These are phyloP conservation scores for Lepeophtheirus nordmannii DNA, from an alignment of 2,888 invertebrate species.

Conservation along the genomic window DNA sequence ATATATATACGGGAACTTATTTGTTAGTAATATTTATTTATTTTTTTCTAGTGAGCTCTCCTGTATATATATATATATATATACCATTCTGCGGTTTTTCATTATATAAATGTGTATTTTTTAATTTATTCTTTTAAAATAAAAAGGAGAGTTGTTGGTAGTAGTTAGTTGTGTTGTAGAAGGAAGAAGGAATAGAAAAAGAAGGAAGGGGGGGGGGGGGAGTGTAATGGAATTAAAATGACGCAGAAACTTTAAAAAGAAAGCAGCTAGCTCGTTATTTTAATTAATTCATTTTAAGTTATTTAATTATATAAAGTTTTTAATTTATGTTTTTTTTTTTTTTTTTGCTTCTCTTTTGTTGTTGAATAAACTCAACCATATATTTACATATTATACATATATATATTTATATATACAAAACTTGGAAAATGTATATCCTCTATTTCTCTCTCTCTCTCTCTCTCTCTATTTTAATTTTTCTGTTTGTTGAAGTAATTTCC, in stretches of 20 bases:
- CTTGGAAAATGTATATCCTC: neutral
- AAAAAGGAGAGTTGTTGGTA: neutral
- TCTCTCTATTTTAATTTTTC: neutral
- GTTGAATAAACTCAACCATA: too few species aligned
- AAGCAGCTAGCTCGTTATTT: slow-evolving; percentile 4
- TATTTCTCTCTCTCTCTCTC: neutral
- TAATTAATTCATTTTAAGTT: slow-evolving; percentile 7
- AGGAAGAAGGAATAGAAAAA: neutral
- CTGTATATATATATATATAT: neutral
- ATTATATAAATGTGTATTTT: neutral
- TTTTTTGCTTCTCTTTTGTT: neutral
- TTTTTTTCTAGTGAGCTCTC: neutral
- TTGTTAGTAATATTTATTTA: neutral
- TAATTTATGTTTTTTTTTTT: neutral
- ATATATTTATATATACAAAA: too few species aligned
- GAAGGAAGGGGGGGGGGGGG: neutral
- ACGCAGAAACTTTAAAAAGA: neutral
- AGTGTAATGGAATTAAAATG: too few species aligned
- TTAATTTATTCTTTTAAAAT: slow-evolving; percentile 7
- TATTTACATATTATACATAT: too few species aligned
- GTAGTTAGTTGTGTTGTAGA: neutral
- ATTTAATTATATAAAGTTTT: slow-evolving; percentile 7
- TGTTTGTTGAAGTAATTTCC: too few species aligned
- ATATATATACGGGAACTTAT: too few species aligned
- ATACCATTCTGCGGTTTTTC: slow-evolving; percentile 2